Conservation (phyloP, 1,140 invertebrate genomes). For the Chymomyza costata region DNA sequence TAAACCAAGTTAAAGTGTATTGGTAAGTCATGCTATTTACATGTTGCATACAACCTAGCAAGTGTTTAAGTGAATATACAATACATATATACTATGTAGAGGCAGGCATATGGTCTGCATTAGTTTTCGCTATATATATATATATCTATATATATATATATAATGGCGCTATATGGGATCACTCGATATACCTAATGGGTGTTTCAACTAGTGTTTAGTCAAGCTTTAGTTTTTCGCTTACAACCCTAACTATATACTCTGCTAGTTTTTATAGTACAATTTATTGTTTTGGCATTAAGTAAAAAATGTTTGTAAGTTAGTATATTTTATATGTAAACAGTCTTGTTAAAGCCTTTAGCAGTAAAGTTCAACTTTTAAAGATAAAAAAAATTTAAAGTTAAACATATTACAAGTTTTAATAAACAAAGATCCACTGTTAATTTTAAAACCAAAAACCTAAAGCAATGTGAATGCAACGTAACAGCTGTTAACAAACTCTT, state of each 20-base stretch:
- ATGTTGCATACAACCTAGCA: constrained; percentile 58
- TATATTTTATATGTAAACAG: constrained; percentile 48
- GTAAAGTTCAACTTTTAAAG: constrained; percentile 41
- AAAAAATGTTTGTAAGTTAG: constrained; percentile 38
- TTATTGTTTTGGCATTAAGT: constrained; percentile 55
- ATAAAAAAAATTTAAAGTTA: too few species aligned
- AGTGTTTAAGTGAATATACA: constrained; percentile 35
- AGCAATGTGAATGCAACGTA: too few species aligned
- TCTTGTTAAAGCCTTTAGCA: constrained; percentile 50
- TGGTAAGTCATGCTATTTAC: constrained; percentile 48
- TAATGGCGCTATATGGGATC: constrained; percentile 31
- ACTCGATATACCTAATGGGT: constrained; percentile 70
- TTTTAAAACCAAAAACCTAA: constrained; percentile 1
- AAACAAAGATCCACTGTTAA: too few species aligned
- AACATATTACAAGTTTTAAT: too few species aligned
- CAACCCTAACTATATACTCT: constrained; percentile 36
- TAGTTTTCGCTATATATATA: not conserved
- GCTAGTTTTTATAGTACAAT: constrained; percentile 26
- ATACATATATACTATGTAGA: too few species aligned
- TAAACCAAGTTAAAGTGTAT: constrained; percentile 1
- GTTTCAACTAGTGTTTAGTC: constrained; percentile 33
- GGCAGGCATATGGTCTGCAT: too few species aligned
- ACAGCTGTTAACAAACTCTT: too few species aligned
- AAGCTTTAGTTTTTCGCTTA: constrained; percentile 42
- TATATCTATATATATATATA: not conserved